Evolutionary conservation across 2,113 vertebrate species (phyloP).

Genomic region (Scatophagus argus): DNA sequence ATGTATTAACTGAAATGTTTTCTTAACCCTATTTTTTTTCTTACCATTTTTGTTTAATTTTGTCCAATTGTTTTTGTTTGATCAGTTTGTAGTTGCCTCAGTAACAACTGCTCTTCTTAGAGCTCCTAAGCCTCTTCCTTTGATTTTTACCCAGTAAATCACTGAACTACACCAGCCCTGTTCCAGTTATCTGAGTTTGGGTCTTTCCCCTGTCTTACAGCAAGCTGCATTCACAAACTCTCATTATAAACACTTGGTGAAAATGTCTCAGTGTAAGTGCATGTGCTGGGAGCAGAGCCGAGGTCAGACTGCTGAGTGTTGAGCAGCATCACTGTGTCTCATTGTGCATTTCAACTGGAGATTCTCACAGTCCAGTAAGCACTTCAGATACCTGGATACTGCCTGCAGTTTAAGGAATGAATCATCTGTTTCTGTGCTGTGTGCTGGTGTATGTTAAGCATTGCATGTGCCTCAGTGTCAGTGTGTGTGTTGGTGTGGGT

Average conservation of each 20-base stretch:
- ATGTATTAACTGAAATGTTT: neutral
- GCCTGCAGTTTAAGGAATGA: constrained; percentile 33
- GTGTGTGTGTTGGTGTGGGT: neutral
- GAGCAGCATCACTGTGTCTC: constrained; percentile 16
- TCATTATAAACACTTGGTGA: neutral
- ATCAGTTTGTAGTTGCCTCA: constrained; percentile 1
- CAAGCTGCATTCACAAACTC: no score
- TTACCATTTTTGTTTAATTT: neutral
- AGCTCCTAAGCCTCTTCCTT: no score
- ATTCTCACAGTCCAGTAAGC: constrained; percentile 19
- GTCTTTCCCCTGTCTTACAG: no score
- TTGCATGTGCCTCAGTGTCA: constrained; percentile 19
- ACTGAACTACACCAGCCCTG: no score
- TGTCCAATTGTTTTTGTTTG: neutral
- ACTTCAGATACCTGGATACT: constrained; percentile 30
- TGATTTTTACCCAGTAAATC: no score
- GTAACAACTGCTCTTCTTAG: neutral
- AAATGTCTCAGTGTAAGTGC: neutral
- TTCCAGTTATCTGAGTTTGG: no score
- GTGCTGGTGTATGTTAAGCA: constrained; percentile 13
- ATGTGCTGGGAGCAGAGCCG: neutral
- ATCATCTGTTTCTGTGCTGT: constrained; percentile 24
- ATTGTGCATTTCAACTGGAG: constrained; percentile 31
- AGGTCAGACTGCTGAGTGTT: constrained; percentile 16
- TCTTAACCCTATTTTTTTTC: neutral